Conservation (phyloP, 2,113 vertebrate genomes). For the Diglossa brunneiventris region DNA sequence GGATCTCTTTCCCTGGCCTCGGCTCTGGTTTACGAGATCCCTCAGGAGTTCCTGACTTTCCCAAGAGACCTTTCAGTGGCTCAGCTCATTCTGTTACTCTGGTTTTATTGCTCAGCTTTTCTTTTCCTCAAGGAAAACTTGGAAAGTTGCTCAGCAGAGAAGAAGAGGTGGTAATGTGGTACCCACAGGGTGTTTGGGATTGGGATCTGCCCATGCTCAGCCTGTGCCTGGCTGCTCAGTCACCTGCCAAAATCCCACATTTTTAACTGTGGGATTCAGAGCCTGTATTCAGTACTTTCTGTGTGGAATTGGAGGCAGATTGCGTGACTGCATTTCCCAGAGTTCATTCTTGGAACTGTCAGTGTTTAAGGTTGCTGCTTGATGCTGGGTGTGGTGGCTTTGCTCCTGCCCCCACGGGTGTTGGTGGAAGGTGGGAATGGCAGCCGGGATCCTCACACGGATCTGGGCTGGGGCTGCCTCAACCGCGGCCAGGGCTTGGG, state of each 20-base stretch:
- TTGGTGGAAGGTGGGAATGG: not conserved
- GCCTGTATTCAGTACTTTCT: fast-evolving
- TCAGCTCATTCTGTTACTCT: not conserved
- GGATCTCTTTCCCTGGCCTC: not conserved
- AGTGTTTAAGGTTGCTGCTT: not conserved
- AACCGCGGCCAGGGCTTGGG: not conserved
- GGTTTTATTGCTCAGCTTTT: not conserved
- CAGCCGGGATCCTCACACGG: not conserved
- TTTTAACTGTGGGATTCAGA: not conserved
- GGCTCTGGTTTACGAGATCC: not conserved
- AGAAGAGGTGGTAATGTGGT: not conserved
- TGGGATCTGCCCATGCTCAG: not conserved
- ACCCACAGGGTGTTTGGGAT: not conserved
- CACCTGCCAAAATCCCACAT: fast-evolving
- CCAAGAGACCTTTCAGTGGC: not conserved
- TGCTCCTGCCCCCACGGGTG: fast-evolving
- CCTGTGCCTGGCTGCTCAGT: not conserved
- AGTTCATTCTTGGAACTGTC: not conserved
- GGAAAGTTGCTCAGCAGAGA: not conserved
- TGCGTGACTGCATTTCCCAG: not conserved
- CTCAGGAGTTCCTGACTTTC: not conserved
- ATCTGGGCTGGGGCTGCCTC: not conserved
- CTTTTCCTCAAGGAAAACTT: not conserved
- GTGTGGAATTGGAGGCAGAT: not conserved
- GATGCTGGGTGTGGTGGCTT: not conserved